Conservation (phyloP, 2,113 vertebrate species). For the Larimichthys polyactis region DNA sequence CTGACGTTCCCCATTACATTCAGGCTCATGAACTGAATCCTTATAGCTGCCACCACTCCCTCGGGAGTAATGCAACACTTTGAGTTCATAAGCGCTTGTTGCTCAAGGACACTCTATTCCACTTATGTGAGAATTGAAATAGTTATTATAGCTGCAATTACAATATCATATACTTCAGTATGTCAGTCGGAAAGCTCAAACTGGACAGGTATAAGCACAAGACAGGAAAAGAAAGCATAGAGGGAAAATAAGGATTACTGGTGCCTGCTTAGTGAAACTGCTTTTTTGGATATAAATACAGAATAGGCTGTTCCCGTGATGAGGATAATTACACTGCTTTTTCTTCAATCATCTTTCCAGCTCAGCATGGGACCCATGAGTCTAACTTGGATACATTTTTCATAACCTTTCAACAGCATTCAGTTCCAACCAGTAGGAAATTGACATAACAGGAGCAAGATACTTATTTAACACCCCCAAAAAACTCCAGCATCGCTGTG, state of each 20-base stretch:
- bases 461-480: conserved; percentile 55
- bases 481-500: conserved; percentile 44
- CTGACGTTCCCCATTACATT: conserved; percentile 60
- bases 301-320: conserved; percentile 54
- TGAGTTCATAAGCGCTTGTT: conserved; percentile 26
- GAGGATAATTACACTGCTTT: conserved; percentile 61
- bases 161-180: background rate
- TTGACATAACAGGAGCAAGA: conserved; percentile 51
- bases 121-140: conserved; percentile 17
- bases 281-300: conserved; percentile 55
- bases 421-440: conserved; percentile 50
- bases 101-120: conserved; percentile 39
- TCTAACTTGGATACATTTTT: conserved; percentile 70
- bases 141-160: conserved; percentile 19
- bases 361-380: conserved; percentile 62
- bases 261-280: conserved; percentile 38
- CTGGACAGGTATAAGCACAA: background rate
- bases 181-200: conserved; percentile 17
- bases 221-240: background rate
- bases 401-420: conserved; percentile 66
- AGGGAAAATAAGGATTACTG: conserved; percentile 29
- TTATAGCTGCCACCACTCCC: conserved; percentile 15
- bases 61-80: conserved; percentile 36
- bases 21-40: conserved; percentile 43
- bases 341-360: conserved; percentile 64